Evolutionary conservation across 2,113 vertebrate species (phyloP).

Genomic region (Calyptommatus sinebrachiatus): DNA sequence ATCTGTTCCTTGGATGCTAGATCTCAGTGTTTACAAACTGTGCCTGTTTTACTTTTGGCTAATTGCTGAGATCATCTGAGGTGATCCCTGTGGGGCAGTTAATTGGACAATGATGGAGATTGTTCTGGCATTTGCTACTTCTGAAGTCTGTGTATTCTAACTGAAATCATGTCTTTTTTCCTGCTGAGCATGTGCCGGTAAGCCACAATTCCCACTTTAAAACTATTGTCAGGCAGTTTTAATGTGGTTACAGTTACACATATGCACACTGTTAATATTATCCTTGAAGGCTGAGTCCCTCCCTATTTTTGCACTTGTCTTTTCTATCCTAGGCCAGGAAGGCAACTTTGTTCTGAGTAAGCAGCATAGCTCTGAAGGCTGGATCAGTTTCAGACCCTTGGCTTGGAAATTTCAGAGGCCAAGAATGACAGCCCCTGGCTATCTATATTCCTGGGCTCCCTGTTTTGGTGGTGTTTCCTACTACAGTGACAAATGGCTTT

Average conservation of each 20-base stretch:
- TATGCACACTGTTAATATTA: neutral
- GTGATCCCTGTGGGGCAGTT: conserved; percentile 15
- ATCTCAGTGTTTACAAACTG: conserved; percentile 18
- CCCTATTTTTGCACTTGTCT: neutral
- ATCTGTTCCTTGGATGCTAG: conserved; percentile 19
- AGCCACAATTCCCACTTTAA: neutral
- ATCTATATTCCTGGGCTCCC: no score
- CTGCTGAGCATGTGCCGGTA: no score
- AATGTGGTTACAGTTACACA: neutral
- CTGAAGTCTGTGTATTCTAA: neutral
- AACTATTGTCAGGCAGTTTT: neutral
- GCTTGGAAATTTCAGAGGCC: no score
- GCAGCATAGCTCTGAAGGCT: no score
- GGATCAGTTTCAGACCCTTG: no score
- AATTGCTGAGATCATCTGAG: conserved; percentile 32
- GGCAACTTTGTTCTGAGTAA: no score
- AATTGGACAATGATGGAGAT: conserved; percentile 18
- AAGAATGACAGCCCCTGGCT: no score
- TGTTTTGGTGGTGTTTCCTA: no score
- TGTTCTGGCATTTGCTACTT: conserved; percentile 13
- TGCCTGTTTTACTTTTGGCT: conserved; percentile 21
- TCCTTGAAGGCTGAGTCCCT: neutral
- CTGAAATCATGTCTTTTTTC: conserved; percentile 5
- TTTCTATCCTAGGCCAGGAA: no score
- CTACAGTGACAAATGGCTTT: no score